phyloP scores from a whole-genome alignment of 2,113 vertebrate species.

The Aptenodytes forsteri region DNA sequence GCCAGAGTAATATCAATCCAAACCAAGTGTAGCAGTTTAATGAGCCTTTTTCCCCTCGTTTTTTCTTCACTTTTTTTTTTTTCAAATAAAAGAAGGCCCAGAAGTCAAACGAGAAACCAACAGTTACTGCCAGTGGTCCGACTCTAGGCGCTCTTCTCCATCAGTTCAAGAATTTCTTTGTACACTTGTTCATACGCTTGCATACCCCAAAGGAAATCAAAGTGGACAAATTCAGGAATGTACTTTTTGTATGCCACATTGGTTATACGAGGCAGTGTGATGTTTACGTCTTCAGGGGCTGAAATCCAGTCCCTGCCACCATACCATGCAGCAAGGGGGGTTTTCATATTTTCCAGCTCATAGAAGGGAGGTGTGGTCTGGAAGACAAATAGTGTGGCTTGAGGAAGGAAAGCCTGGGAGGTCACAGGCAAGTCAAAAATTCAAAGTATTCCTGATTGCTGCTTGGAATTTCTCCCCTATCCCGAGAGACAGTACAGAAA shows the following conservation, averaged over 20 bases:
- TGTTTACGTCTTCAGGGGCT: constrained; percentile 53
- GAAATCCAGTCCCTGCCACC: constrained; percentile 79
- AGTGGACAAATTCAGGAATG: constrained; percentile 76
- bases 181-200: constrained; percentile 72
- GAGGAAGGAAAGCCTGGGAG: neutral
- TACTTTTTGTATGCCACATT: constrained; percentile 72
- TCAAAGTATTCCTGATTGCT: neutral
- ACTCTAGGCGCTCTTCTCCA: constrained; percentile 35
- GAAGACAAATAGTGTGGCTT: neutral
- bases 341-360: constrained; percentile 71
- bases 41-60: neutral
- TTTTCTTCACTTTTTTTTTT: neutral
- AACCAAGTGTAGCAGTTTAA: neutral
- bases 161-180: constrained; percentile 74
- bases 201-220: constrained; percentile 79
- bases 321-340: constrained; percentile 72
- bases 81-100: neutral
- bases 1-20: neutral
- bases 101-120: neutral
- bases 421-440: neutral
- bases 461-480: neutral
- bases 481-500: neutral
- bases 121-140: neutral
- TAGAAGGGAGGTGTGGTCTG: constrained; percentile 75
- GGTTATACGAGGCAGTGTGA: constrained; percentile 62